Conservation (phyloP, 2,113 vertebrate species). For the Delphinapterus leucas region DNA sequence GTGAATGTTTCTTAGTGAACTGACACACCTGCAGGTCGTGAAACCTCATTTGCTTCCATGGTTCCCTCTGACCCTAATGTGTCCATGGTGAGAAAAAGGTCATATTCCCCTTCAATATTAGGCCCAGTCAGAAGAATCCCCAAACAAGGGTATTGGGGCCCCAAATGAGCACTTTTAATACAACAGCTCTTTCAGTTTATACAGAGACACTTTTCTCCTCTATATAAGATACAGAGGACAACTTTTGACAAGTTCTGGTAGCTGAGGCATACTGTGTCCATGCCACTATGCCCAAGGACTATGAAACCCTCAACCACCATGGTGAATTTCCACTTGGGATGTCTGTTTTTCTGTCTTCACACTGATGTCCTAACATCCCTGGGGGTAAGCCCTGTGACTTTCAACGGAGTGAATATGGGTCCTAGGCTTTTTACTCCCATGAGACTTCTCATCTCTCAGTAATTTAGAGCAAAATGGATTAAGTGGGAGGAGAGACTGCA, state of each 20-base stretch:
- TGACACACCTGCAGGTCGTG: not conserved
- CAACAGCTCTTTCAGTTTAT: not conserved
- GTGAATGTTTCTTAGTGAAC: not conserved
- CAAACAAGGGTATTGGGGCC: not conserved
- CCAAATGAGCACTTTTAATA: not conserved
- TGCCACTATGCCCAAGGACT: not conserved
- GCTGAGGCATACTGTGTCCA: no score
- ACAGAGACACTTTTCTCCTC: not conserved
- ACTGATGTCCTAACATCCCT: not conserved
- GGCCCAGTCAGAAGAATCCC: not conserved
- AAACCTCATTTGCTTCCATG: not conserved
- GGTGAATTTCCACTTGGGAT: not conserved
- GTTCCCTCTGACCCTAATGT: not conserved
- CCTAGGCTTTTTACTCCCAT: not conserved
- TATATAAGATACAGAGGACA: no score
- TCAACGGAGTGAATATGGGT: not conserved
- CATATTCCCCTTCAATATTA: not conserved
- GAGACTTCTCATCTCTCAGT: not conserved
- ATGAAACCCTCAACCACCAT: not conserved
- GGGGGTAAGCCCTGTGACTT: not conserved
- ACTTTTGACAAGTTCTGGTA: not conserved
- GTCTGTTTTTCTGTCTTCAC: not conserved
- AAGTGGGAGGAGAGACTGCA: not conserved
- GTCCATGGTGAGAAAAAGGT: not conserved
- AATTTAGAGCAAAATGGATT: not conserved